These are phyloP conservation scores for Zoroaster sp. DNA, from an alignment of 53 echinoderm and acorn worm genomes.

Conservation along the genomic window DNA sequence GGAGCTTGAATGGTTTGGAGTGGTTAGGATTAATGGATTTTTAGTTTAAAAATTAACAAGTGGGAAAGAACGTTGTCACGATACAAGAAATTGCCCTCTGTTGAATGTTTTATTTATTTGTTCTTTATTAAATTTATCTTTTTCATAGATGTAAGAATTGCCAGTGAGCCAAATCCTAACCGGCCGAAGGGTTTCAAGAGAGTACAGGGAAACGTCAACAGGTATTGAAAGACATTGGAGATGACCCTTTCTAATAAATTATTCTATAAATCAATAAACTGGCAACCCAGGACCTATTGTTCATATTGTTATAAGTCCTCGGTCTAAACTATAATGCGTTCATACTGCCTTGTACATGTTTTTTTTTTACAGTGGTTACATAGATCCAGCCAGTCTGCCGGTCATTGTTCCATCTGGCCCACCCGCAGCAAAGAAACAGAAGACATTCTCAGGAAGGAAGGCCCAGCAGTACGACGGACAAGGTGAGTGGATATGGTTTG, in stretches of 20 bases:
- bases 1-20: no score
- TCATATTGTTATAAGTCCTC: background rate
- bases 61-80: no score
- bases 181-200: conserved; percentile 93
- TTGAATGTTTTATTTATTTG: background rate
- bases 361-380: conserved; percentile 69
- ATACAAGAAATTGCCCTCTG: background rate
- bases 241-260: no score
- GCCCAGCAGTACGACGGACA: conserved; percentile 41
- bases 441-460: conserved; percentile 44
- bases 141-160: conserved; percentile 78
- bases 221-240: background rate
- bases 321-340: background rate
- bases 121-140: background rate
- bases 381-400: conserved; percentile 80
- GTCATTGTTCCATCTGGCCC: conserved; percentile 70
- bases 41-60: no score
- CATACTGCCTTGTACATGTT: no score
- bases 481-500: background rate
- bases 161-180: conserved; percentile 86
- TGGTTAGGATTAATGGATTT: no score
- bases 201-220: conserved; percentile 50
- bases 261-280: background rate
- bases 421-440: conserved; percentile 64
- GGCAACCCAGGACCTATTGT: background rate